Conservation (phyloP, 2,888 invertebrate genomes). For the Eupithecia subumbrata region DNA sequence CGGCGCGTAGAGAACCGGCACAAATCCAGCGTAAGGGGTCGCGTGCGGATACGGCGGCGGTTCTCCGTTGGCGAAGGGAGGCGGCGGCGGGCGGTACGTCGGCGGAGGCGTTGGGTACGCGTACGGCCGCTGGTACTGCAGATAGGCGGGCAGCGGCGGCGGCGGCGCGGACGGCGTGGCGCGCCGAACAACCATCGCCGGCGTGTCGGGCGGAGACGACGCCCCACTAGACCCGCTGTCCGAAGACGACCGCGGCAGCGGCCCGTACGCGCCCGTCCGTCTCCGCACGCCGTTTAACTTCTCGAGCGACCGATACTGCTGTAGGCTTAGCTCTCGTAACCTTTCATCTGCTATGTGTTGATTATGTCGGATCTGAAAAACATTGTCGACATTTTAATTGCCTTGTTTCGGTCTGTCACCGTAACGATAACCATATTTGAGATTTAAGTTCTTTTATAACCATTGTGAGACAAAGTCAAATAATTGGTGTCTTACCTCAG, state of each 20-base stretch:
- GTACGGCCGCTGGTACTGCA: slow-evolving; percentile 72
- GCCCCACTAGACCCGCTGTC: slow-evolving; percentile 77
- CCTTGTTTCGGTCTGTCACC: background rate
- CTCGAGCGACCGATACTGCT: slow-evolving; percentile 83
- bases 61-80: slow-evolving; percentile 78
- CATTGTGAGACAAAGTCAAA: background rate
- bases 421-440: background rate
- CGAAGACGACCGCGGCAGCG: slow-evolving; percentile 67
- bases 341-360: slow-evolving; percentile 84
- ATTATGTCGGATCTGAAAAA: slow-evolving; percentile 83
- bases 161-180: slow-evolving; percentile 62
- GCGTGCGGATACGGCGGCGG: slow-evolving; percentile 75
- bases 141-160: slow-evolving; percentile 60
- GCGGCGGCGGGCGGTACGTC: slow-evolving; percentile 72
- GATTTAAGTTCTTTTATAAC: background rate
- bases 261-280: slow-evolving; percentile 67
- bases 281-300: slow-evolving; percentile 83
- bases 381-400: background rate
- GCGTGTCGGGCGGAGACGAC: slow-evolving; percentile 74
- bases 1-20: slow-evolving; percentile 83
- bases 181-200: slow-evolving; percentile 62
- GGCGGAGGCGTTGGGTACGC: slow-evolving; percentile 74
- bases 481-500: slow-evolving; percentile 60
- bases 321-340: slow-evolving; percentile 83
- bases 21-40: slow-evolving; percentile 74